phyloP scores from a whole-genome alignment of 2,888 invertebrate species.

The Scaptodrosophila latifasciaeformis region DNA sequence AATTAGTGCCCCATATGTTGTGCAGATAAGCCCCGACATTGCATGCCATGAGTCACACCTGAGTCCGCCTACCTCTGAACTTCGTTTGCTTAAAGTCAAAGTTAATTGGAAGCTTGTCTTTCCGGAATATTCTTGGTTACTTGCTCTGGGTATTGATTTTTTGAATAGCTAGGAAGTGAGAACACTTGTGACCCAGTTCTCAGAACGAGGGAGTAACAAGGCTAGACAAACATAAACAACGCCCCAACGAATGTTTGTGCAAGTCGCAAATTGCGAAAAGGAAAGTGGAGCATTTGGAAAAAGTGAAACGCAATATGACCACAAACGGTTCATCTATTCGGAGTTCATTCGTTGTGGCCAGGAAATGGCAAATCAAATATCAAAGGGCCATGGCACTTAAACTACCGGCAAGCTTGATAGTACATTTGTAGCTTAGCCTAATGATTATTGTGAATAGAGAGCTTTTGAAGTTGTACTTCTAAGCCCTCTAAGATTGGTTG shows the following conservation, averaged over 20 bases:
- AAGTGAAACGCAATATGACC: conserved; percentile 73
- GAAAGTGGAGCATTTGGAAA: conserved; percentile 55
- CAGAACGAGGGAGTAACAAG: conserved; percentile 16
- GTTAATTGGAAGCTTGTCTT: conserved; percentile 1
- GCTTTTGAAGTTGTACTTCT: background rate
- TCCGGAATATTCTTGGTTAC: background rate
- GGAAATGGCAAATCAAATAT: conserved; percentile 67
- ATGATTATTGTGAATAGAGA: conserved; percentile 9
- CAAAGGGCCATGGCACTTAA: conserved; percentile 46
- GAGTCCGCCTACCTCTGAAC: background rate
- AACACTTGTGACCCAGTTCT: conserved; percentile 54
- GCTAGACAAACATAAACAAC: conserved; percentile 51
- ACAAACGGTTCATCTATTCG: conserved; percentile 39
- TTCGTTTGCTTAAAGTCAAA: background rate
- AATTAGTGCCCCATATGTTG: conserved; percentile 13
- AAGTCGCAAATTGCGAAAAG: conserved; percentile 44
- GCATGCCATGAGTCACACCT: background rate
- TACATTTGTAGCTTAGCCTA: conserved; percentile 8
- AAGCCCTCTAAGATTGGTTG: conserved; percentile 1
- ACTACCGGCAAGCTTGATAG: conserved; percentile 35
- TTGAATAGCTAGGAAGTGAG: conserved; percentile 19
- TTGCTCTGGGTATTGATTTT: conserved; percentile 2
- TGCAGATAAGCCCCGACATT: background rate
- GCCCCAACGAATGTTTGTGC: conserved; percentile 35
- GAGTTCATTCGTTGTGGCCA: conserved; percentile 16